phyloP scores from a whole-genome alignment of 2,113 vertebrate species.

The Notiomystis cincta region DNA sequence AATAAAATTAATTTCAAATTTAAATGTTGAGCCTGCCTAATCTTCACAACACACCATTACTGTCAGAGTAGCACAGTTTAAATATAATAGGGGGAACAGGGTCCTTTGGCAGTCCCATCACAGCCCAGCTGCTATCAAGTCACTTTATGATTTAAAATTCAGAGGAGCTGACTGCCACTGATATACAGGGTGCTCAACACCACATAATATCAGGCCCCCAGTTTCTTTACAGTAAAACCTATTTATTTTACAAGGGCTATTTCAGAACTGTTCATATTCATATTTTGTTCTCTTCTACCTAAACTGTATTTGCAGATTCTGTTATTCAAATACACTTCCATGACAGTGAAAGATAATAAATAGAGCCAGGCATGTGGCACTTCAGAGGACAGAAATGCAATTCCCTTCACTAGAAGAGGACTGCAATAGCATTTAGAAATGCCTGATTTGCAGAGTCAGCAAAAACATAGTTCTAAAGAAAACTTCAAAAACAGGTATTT shows the following conservation, averaged over 20 bases:
- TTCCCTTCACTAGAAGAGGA: not conserved
- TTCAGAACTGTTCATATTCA: not conserved
- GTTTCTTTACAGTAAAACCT: not conserved
- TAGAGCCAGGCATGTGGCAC: not conserved
- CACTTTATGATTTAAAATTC: not conserved
- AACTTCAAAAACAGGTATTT: not conserved
- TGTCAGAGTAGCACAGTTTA: not conserved
- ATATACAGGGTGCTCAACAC: not conserved
- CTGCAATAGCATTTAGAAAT: not conserved
- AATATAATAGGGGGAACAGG: not conserved
- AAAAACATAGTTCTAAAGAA: not conserved
- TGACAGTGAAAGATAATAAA: constrained; percentile 22
- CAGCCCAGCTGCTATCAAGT: not conserved
- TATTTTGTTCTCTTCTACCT: not conserved
- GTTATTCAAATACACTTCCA: constrained; percentile 2
- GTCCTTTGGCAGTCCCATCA: not conserved
- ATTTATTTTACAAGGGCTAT: not conserved
- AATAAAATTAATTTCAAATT: constrained; percentile 27
- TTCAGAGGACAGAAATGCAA: not conserved
- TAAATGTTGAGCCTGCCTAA: not conserved
- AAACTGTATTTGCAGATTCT: not conserved
- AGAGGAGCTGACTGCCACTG: not conserved
- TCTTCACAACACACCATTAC: not conserved
- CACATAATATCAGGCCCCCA: not conserved
- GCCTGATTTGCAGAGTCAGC: not conserved